Conservation (phyloP, 2,797 vertebrate genomes). For the Betta splendens region DNA sequence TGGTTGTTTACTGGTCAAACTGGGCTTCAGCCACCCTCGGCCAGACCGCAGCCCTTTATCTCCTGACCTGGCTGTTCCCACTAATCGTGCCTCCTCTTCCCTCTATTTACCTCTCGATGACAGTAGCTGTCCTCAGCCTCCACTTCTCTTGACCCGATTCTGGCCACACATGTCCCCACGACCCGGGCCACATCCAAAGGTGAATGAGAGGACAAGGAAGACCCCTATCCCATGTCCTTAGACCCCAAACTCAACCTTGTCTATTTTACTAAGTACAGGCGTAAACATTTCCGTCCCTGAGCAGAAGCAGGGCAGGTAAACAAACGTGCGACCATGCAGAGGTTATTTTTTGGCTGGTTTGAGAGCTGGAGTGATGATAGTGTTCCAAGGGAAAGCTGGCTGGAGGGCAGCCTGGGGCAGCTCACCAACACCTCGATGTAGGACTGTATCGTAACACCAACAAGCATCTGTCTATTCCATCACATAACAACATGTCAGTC, state of each 20-base stretch:
- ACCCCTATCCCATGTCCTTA: constrained; percentile 20
- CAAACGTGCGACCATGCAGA: constrained; percentile 63
- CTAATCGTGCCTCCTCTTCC: constrained; percentile 77
- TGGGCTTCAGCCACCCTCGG: constrained; percentile 61
- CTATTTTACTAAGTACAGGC: constrained; percentile 68
- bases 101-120: constrained; percentile 88
- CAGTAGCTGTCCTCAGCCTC: constrained; percentile 89
- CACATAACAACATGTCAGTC: constrained; percentile 67
- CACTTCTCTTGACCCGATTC: constrained; percentile 73
- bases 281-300: constrained; percentile 66
- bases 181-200: constrained; percentile 68
- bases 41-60: constrained; percentile 82
- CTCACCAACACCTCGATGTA: constrained; percentile 74
- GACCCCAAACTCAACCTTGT: constrained; percentile 51
- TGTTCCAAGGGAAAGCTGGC: constrained; percentile 65
- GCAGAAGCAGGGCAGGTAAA: constrained; percentile 68
- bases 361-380: constrained; percentile 68
- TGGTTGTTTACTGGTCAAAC: constrained; percentile 74
- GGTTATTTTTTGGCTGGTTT: constrained; percentile 55
- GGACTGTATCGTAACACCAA: constrained; percentile 74
- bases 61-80: constrained; percentile 78
- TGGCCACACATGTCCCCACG: constrained; percentile 86
- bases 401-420: constrained; percentile 74
- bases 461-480: constrained; percentile 75
- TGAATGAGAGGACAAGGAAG: constrained; percentile 76